A percentile compares a stretch with the other conserved stretches of the same genome.
Conservation (phyloP, 2,113 vertebrate species). For the Oreochromis aureus region DNA sequence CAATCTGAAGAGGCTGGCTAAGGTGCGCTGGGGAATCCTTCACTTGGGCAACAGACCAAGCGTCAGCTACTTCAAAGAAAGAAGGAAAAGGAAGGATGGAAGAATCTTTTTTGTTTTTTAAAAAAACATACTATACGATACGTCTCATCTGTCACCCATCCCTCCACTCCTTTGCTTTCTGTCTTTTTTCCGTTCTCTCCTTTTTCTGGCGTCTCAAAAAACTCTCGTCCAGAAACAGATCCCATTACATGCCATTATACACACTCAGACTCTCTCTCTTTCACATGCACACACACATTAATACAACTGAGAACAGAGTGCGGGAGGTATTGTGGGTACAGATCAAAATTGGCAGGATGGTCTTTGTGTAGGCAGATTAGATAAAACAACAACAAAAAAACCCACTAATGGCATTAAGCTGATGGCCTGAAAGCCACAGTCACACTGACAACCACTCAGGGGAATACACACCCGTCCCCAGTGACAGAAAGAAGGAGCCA, state of each 20-base stretch:
- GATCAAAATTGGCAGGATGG: conserved; percentile 23
- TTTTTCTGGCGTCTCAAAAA: conserved; percentile 26
- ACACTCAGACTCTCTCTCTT: conserved; percentile 17
- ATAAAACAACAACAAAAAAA: conserved; percentile 42
- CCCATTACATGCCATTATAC: conserved; percentile 38
- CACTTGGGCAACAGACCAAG: not conserved
- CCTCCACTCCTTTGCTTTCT: not conserved
- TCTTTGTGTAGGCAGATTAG: conserved; percentile 56
- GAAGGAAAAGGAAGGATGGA: not conserved
- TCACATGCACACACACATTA: not conserved
- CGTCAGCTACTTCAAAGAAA: conserved; percentile 19
- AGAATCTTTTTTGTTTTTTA: not conserved
- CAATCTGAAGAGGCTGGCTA: conserved; percentile 23
- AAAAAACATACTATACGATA: not conserved
- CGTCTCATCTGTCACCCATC: conserved; percentile 23
- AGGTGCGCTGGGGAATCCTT: not conserved
- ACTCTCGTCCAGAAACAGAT: conserved; percentile 40
- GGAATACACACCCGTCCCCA: conserved; percentile 53
- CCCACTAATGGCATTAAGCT: conserved; percentile 56
- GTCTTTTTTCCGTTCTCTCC: not conserved
- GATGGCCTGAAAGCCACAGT: conserved; percentile 59
- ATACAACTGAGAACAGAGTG: not conserved
- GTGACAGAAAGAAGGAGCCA: conserved; percentile 47
- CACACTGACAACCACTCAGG: conserved; percentile 37
- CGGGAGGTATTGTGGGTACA: conserved; percentile 4